phyloP scores from a whole-genome alignment of 2,113 vertebrate genomes.

The Lichenostomus cassidix region DNA sequence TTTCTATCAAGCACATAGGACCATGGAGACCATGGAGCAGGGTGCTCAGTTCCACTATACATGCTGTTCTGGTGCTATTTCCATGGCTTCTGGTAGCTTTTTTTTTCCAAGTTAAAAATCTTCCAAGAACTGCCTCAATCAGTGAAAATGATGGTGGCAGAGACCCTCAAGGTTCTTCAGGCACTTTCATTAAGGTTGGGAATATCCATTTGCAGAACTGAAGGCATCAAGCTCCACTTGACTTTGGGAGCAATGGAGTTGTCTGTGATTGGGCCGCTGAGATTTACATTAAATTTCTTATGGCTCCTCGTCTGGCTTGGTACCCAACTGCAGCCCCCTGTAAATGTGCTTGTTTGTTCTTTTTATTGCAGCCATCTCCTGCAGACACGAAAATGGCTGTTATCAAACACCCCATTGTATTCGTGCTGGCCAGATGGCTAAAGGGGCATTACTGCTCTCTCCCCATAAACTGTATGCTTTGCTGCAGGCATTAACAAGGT shows the following conservation, averaged over 20 bases:
- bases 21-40: neutral
- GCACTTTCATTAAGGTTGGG: neutral
- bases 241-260: conserved; percentile 28
- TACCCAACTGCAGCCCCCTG: conserved; percentile 17
- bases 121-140: neutral
- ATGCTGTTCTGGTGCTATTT: neutral
- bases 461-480: conserved; percentile 50
- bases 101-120: neutral
- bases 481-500: conserved; percentile 65
- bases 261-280: neutral
- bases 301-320: neutral
- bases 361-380: conserved; percentile 61
- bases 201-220: neutral
- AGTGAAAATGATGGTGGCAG: neutral
- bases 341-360: conserved; percentile 59
- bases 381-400: conserved; percentile 32
- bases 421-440: conserved; percentile 69
- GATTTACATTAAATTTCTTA: conserved; percentile 32
- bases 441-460: conserved; percentile 57
- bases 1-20: fast-evolving
- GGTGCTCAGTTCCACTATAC: neutral
- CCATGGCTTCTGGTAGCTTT: neutral
- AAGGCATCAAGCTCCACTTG: conserved; percentile 6
- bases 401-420: conserved; percentile 59
- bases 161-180: neutral